phyloP scores from a whole-genome alignment of 2,888 invertebrate species.

The Poecilus cupreus region DNA sequence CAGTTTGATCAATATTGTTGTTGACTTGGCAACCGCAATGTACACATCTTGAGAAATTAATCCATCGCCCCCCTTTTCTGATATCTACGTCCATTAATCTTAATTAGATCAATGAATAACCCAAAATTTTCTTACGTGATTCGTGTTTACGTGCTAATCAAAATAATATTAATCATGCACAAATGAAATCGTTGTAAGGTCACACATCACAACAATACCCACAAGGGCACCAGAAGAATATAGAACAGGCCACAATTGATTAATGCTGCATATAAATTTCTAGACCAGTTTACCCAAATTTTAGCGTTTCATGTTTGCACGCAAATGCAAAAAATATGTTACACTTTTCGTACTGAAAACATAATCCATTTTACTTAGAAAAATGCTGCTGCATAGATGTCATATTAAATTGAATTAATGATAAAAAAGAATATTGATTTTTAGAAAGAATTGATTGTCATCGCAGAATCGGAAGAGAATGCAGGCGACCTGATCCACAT shows the following conservation, averaged over 20 bases:
- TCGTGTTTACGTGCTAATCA: slow-evolving; percentile 50
- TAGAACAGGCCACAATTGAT: slow-evolving; percentile 40
- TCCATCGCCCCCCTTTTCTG: slow-evolving; percentile 47
- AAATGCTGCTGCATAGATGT: neutral
- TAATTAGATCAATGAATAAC: slow-evolving; percentile 50
- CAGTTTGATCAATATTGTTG: slow-evolving; percentile 68
- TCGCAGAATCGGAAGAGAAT: slow-evolving; percentile 7
- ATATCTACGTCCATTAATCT: slow-evolving; percentile 39
- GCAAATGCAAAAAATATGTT: neutral
- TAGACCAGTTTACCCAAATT: neutral
- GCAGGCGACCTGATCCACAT: slow-evolving; percentile 48
- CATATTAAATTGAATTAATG: neutral
- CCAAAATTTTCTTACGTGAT: slow-evolving; percentile 42
- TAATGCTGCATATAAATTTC: neutral
- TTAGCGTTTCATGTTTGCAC: neutral
- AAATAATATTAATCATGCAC: slow-evolving; percentile 28
- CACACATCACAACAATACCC: slow-evolving; percentile 12
- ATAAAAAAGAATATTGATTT: neutral
- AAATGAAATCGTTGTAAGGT: slow-evolving; percentile 23
- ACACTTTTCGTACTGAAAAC: neutral
- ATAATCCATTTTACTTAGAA: neutral
- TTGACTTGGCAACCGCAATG: slow-evolving; percentile 67
- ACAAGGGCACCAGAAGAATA: slow-evolving; percentile 18
- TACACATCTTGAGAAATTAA: slow-evolving; percentile 68
- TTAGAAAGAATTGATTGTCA: neutral